Percentiles rank a stretch among this genome's conserved stretches.
These are phyloP conservation scores for Tetraodon nigroviridis DNA, from an alignment of 2,113 vertebrate genomes.

Conservation along the genomic window DNA sequence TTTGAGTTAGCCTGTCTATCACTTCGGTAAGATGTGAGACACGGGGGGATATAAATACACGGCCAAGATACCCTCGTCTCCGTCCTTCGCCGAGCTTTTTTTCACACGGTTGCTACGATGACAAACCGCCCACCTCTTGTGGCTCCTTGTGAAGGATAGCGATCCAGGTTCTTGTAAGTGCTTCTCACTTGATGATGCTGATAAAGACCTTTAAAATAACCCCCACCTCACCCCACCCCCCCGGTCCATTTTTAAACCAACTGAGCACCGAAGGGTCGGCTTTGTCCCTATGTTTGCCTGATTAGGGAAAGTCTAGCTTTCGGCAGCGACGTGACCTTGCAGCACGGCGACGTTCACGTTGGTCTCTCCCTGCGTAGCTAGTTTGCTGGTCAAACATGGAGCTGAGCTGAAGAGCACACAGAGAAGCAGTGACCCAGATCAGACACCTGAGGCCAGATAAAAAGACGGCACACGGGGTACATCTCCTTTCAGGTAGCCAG, in stretches of 20 bases:
- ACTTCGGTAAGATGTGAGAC: slow-evolving; percentile 66
- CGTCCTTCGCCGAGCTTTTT: slow-evolving; percentile 47
- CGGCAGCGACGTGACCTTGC: slow-evolving; percentile 24
- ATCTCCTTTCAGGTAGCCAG: neutral
- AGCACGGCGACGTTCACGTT: slow-evolving; percentile 3
- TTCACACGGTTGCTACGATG: slow-evolving; percentile 42
- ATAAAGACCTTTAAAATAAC: slow-evolving; percentile 54
- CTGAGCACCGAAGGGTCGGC: slow-evolving; percentile 12
- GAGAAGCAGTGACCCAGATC: slow-evolving; percentile 44
- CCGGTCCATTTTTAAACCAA: slow-evolving; percentile 16
- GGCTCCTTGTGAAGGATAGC: slow-evolving; percentile 22
- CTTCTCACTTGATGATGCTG: slow-evolving; percentile 30
- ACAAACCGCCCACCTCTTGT: slow-evolving; percentile 18
- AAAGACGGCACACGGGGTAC: neutral
- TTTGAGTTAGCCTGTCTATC: slow-evolving; percentile 67
- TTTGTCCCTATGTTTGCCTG: slow-evolving; percentile 21
- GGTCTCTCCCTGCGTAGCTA: slow-evolving; percentile 16
- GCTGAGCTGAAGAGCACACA: slow-evolving; percentile 30
- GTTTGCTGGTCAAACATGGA: slow-evolving; percentile 42
- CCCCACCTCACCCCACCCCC: slow-evolving; percentile 21
- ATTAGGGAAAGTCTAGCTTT: slow-evolving; percentile 23
- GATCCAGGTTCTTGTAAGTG: slow-evolving; percentile 29
- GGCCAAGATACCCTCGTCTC: slow-evolving; percentile 60
- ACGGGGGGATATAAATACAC: slow-evolving; percentile 71
- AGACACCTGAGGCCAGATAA: slow-evolving; percentile 36